A percentile compares a stretch with the other conserved stretches of the same genome.
Evolutionary conservation across 2,113 vertebrate genomes (phyloP).

Genomic region (Dolichallabes microphthalmus): DNA sequence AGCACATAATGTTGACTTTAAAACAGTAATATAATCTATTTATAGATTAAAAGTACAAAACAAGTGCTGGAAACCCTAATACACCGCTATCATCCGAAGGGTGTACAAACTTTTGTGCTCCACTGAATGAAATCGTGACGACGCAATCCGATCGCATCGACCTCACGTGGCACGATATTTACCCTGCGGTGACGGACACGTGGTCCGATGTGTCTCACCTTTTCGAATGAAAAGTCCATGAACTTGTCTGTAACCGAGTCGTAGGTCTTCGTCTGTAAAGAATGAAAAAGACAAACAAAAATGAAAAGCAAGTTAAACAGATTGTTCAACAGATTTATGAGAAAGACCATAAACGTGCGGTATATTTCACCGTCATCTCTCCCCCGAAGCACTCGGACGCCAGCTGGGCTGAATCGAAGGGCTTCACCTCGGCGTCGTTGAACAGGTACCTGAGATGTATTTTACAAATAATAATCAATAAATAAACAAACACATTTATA

Average conservation of each 20-base stretch:
- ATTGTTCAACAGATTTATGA: not conserved
- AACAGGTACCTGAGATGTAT: slow-evolving; percentile 87
- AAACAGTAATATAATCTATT: not conserved
- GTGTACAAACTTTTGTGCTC: not conserved
- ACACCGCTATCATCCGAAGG: not conserved
- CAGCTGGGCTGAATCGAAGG: slow-evolving; percentile 96
- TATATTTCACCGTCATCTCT: slow-evolving; percentile 89
- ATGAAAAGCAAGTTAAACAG: not conserved
- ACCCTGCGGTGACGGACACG: not conserved
- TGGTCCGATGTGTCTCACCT: slow-evolving; percentile 71
- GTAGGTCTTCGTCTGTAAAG: slow-evolving; percentile 92
- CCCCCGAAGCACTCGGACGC: slow-evolving; percentile 98
- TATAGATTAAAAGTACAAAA: not conserved
- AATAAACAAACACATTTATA: too few species aligned
- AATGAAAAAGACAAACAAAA: slow-evolving; percentile 35
- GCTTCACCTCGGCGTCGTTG: slow-evolving; percentile 97
- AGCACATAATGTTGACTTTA: too few species aligned
- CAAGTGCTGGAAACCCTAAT: not conserved
- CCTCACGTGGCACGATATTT: not conserved
- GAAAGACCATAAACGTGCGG: not conserved
- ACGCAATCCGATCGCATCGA: not conserved
- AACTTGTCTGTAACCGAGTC: slow-evolving; percentile 99
- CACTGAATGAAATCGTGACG: not conserved
- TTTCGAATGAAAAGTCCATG: slow-evolving; percentile 99
- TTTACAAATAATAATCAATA: not conserved